These are phyloP conservation scores for Pachycephala philippinensis DNA, from an alignment of 2,113 vertebrate species.

Conservation along the genomic window DNA sequence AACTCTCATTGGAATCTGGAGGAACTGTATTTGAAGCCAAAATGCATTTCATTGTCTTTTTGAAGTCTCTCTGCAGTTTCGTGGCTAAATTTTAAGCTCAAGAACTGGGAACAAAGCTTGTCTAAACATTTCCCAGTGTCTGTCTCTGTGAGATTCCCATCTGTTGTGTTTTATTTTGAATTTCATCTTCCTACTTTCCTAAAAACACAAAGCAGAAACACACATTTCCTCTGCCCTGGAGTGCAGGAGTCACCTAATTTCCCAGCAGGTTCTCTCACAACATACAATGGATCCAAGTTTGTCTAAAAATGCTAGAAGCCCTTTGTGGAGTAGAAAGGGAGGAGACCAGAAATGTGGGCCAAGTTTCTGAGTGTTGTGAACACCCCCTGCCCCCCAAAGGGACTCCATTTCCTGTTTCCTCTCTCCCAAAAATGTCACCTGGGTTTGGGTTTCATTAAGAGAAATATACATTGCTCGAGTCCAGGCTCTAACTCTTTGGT, in stretches of 20 bases:
- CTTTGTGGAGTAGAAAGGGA: conserved; percentile 5
- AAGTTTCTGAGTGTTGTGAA: conserved; percentile 27
- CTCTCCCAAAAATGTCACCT: conserved; percentile 37
- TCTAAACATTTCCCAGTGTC: conserved; percentile 31
- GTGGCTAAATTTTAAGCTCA: conserved; percentile 5
- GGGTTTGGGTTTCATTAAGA: conserved; percentile 42
- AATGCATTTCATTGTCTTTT: conserved; percentile 42
- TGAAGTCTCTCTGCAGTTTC: not conserved
- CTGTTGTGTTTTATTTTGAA: conserved; percentile 33
- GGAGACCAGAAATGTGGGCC: not conserved
- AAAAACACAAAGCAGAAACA: conserved; percentile 43
- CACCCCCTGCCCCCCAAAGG: not conserved
- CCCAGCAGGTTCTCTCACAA: conserved; percentile 40
- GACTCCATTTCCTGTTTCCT: conserved; percentile 42
- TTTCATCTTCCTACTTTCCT: conserved; percentile 30
- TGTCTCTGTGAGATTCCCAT: conserved; percentile 24
- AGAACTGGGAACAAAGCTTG: conserved; percentile 4
- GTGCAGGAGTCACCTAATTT: conserved; percentile 30
- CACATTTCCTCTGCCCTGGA: not conserved
- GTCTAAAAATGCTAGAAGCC: conserved; percentile 8
- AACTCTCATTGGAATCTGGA: conserved; percentile 24
- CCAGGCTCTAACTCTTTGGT: not conserved
- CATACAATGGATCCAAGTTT: not conserved
- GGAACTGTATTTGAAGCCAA: conserved; percentile 20
- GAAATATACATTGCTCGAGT: not conserved